Evolutionary conservation across 2,888 invertebrate genomes (phyloP).

Genomic region (Syrphus vitripennis): DNA sequence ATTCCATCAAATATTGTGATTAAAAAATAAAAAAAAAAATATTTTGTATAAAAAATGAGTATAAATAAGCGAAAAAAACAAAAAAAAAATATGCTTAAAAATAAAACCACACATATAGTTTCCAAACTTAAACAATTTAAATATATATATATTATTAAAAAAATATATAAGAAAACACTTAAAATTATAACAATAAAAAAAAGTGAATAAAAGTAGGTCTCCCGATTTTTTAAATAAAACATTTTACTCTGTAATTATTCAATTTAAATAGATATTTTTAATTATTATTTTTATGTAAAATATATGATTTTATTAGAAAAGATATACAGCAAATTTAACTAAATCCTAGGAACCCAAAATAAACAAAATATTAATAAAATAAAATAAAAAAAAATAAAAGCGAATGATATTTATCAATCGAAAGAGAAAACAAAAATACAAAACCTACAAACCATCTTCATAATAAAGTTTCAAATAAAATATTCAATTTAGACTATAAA

Average conservation of each 20-base stretch:
- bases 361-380: conserved; percentile 29
- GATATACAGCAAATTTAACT: conserved; percentile 25
- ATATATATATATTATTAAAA: conserved; percentile 51
- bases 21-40: conserved; percentile 54
- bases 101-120: conserved; percentile 56
- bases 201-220: conserved; percentile 42
- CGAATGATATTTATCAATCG: conserved; percentile 57
- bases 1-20: conserved; percentile 71
- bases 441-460: conserved; percentile 57
- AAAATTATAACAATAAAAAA: conserved; percentile 14
- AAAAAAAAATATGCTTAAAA: conserved; percentile 48
- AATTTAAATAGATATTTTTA: conserved; percentile 47
- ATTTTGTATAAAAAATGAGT: conserved; percentile 63
- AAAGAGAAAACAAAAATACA: conserved; percentile 31
- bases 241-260: conserved; percentile 66
- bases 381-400: neutral
- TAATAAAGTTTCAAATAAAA: conserved; percentile 47
- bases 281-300: conserved; percentile 62
- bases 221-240: conserved; percentile 48
- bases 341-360: conserved; percentile 65
- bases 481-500: conserved; percentile 41
- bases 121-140: conserved; percentile 66
- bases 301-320: conserved; percentile 55
- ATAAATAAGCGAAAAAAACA: conserved; percentile 51
- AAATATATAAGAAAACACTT: conserved; percentile 24